phyloP scores from a whole-genome alignment of 2,888 invertebrate species.

The Magallana nippona region DNA sequence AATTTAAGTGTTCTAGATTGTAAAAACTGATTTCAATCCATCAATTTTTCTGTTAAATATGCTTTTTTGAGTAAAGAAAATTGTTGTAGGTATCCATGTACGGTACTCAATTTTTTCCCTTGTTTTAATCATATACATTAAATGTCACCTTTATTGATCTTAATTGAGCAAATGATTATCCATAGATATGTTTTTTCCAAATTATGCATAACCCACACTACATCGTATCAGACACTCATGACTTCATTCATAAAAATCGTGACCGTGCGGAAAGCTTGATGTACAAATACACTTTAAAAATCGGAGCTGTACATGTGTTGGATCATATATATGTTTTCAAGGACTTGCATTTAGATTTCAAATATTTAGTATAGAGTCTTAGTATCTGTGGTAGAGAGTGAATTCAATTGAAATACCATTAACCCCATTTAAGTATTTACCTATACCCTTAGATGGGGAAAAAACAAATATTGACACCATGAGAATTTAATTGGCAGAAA shows the following conservation, averaged over 20 bases:
- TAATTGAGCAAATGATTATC: neutral
- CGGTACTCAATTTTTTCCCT: too few species aligned
- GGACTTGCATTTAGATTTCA: neutral
- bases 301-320: neutral
- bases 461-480: conserved; percentile 28
- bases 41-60: too few species aligned
- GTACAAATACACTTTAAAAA: neutral
- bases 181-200: neutral
- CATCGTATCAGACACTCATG: neutral
- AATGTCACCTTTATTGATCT: too few species aligned
- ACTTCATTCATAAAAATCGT: conserved; percentile 16
- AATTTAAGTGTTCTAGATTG: too few species aligned
- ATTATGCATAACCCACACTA: neutral
- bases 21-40: too few species aligned
- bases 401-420: conserved; percentile 29
- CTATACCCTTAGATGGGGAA: conserved; percentile 22
- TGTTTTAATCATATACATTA: too few species aligned
- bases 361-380: neutral
- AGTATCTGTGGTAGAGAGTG: neutral
- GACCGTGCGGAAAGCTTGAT: neutral
- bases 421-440: conserved; percentile 26
- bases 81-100: too few species aligned
- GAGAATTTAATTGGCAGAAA: conserved; percentile 5
- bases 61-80: too few species aligned
- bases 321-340: neutral